phyloP scores from a whole-genome alignment of 2,797 vertebrate species.

The Buceros bicornis region DNA sequence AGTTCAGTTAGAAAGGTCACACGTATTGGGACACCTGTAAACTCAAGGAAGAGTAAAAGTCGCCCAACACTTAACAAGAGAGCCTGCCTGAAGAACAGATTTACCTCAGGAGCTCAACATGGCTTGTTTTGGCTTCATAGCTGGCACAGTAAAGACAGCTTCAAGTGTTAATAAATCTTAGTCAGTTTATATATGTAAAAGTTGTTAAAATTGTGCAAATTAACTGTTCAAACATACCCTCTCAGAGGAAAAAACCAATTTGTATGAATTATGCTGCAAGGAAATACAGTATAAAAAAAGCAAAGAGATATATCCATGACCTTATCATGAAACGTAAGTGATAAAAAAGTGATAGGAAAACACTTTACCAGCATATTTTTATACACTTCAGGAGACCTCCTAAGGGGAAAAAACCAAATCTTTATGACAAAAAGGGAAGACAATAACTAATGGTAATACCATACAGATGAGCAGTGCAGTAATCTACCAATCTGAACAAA shows the following conservation, averaged over 20 bases:
- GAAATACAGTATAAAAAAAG: neutral
- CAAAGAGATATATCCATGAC: neutral
- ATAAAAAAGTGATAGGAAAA: neutral
- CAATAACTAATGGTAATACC: neutral
- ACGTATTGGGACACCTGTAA: neutral
- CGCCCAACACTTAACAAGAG: neutral
- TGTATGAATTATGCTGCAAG: neutral
- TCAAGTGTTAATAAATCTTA: neutral
- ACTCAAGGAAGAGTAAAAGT: neutral
- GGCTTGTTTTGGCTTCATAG: neutral
- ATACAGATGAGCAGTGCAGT: neutral
- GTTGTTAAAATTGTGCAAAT: neutral
- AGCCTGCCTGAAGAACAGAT: neutral
- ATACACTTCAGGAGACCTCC: neutral
- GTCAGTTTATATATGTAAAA: neutral
- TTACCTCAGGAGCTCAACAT: fast-evolving
- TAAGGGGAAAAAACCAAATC: neutral
- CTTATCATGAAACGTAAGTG: neutral
- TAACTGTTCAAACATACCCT: neutral
- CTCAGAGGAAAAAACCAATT: neutral
- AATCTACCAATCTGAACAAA: neutral
- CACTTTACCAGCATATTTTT: neutral
- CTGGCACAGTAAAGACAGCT: neutral
- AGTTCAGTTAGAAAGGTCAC: neutral
- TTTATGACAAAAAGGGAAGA: neutral